phyloP scores from a whole-genome alignment of 2,797 vertebrate species.

The Pseudomugil tenellus region DNA sequence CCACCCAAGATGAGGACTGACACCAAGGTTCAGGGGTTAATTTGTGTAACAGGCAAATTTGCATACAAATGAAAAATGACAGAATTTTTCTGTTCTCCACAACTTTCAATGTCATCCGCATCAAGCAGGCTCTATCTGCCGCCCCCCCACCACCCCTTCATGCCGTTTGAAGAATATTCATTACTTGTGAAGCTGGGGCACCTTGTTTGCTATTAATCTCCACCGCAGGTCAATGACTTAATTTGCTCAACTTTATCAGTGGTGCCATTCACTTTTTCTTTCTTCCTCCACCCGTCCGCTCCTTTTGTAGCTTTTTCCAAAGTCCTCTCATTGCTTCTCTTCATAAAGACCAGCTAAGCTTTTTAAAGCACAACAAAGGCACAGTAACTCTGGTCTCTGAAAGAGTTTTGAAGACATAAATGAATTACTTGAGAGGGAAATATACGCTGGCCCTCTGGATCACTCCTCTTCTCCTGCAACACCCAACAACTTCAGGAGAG shows the following conservation, averaged over 20 bases:
- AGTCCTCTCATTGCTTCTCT: conserved; percentile 81
- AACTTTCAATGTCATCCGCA: conserved; percentile 99
- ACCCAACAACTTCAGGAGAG: conserved; percentile 78
- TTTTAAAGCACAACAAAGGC: conserved; percentile 82
- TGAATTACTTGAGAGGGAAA: conserved; percentile 85
- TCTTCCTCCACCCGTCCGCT: conserved; percentile 69
- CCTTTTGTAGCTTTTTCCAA: conserved; percentile 87
- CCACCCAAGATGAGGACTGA: conserved; percentile 95
- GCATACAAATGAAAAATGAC: conserved; percentile 99
- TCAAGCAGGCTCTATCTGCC: conserved; percentile 86
- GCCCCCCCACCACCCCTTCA: conserved; percentile 1
- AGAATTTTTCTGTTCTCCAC: conserved; percentile 93
- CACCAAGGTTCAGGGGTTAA: conserved; percentile 96
- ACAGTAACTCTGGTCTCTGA: conserved; percentile 83
- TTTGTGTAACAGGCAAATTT: conserved; percentile 98
- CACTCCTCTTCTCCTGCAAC: conserved; percentile 59
- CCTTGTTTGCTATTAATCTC: conserved; percentile 98
- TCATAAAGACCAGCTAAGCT: conserved; percentile 80
- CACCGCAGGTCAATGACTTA: conserved; percentile 94
- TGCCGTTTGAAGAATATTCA: conserved; percentile 93
- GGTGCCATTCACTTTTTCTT: conserved; percentile 83
- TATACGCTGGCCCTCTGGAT: conserved; percentile 73
- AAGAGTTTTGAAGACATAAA: conserved; percentile 86
- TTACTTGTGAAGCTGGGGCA: conserved; percentile 93
- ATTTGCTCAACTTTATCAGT: conserved; percentile 93